Evolutionary conservation across 2,797 vertebrate genomes (phyloP).

Genomic region (Paratrypauchen microcephalus): DNA sequence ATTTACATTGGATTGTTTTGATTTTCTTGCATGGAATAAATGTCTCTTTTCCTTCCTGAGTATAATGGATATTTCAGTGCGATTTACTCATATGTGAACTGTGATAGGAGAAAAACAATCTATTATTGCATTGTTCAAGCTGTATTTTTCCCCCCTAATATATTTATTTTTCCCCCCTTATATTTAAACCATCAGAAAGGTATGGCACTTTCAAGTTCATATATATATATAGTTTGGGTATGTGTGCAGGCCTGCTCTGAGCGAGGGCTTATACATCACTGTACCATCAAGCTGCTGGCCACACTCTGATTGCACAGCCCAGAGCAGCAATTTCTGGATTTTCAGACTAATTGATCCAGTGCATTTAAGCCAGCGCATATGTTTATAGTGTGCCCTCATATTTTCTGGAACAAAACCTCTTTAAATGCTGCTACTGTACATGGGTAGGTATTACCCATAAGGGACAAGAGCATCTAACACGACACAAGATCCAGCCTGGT

Average conservation of each 20-base stretch:
- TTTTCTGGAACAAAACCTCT: constrained; percentile 34
- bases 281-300: constrained; percentile 68
- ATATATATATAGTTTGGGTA: no score
- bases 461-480: neutral
- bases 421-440: constrained; percentile 35
- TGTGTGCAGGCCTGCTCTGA: constrained; percentile 36
- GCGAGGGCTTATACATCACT: constrained; percentile 46
- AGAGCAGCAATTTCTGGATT: constrained; percentile 69
- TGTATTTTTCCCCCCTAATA: no score
- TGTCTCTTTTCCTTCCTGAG: constrained; percentile 36
- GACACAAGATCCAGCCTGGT: neutral
- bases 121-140: neutral
- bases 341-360: constrained; percentile 57
- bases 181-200: no score
- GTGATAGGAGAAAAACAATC: constrained; percentile 14
- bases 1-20: constrained; percentile 43
- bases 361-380: constrained; percentile 50
- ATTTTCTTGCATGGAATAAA: constrained; percentile 41
- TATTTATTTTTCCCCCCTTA: no score
- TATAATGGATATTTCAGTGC: constrained; percentile 12
- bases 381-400: constrained; percentile 35
- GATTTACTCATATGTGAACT: constrained; percentile 10
- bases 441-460: neutral
- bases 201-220: no score
- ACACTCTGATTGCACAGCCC: constrained; percentile 65